Evolutionary conservation across 2,113 vertebrate genomes (phyloP), one percentile per base, ranked within the genome.

Genomic region (Proteles cristata): DNA sequence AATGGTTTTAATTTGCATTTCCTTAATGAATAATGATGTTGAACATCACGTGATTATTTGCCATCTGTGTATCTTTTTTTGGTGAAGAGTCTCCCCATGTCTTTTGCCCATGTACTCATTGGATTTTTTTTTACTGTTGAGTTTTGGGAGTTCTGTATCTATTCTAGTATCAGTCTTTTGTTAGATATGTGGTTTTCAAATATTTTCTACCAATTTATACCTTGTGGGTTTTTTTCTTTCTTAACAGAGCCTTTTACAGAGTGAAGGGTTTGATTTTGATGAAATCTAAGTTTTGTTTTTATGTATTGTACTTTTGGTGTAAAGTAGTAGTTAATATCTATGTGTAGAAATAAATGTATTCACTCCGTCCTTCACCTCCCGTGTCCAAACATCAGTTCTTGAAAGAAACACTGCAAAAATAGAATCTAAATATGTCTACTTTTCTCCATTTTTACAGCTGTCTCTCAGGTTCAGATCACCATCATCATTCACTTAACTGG

Each of bases 121-220:
- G 50, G 25, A 74, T 68, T 58, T 33, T 65, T 82, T 82, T 48
- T 68, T 66, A 71, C 66, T 69, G 28, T 39, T 93, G 25, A 50
- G 69, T 93, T 93, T 94, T 85, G 58, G 92, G 39, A 26, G 11
- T 35, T 74, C n/a, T 58, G 87, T 63, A 35, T 84, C 16, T 93
- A 31, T 33, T 77, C 33, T 61, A 79, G 19, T 48, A 68, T n/a
- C 48, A 28, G 4, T 88, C 26, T 11, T 71, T 79, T 58, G 48
- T 79, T 71, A 21, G 11, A 79, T 50, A 79, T n/a, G 33, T n/a
- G 15, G 21, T 79, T 89, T 87, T 93, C 31, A 77, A 63, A 26
- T 61, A 33, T 77, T 43, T 58, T 50, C 39, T 89, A 11, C 7
- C 43, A 16, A 25, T 50, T 19, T 26, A 5, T 69, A 61, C 61